Evolutionary conservation across 2,888 invertebrate species (phyloP).

Genomic region (Chrysolina americana): DNA sequence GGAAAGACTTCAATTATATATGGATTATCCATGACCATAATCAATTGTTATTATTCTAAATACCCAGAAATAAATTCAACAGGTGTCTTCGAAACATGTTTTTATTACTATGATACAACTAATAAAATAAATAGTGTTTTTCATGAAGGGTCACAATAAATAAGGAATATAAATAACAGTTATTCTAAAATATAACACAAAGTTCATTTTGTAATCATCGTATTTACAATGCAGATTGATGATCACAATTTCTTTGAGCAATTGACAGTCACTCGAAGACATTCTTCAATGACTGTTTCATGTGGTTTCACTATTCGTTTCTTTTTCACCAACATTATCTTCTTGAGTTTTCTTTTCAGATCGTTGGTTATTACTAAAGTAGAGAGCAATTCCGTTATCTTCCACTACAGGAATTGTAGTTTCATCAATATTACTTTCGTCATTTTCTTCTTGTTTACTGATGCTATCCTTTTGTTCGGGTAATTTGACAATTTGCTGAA

Average conservation of each 20-base stretch:
- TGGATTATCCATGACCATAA: too few species aligned
- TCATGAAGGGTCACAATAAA: constrained; percentile 4
- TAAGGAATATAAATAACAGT: constrained; percentile 4
- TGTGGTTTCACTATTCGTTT: constrained; percentile 35
- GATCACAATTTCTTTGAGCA: constrained; percentile 46
- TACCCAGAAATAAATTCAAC: too few species aligned
- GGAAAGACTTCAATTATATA: too few species aligned
- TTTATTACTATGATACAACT: background rate
- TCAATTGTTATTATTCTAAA: too few species aligned
- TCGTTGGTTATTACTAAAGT: constrained; percentile 67
- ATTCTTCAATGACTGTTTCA: constrained; percentile 35
- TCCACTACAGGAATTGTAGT: constrained; percentile 68
- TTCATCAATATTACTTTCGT: constrained; percentile 58
- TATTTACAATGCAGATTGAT: constrained; percentile 29
- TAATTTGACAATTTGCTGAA: constrained; percentile 38
- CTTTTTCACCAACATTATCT: constrained; percentile 38
- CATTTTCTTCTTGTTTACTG: constrained; percentile 37
- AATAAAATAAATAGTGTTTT: constrained; percentile 5
- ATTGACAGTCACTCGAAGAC: constrained; percentile 30
- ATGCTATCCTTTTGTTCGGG: constrained; percentile 29
- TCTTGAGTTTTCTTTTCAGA: constrained; percentile 49
- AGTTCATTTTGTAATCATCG: constrained; percentile 29
- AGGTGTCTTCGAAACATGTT: too few species aligned
- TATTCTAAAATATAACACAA: constrained; percentile 27
- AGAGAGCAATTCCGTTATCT: constrained; percentile 75